Conservation (phyloP, 2,113 vertebrate genomes). For the Salvelinus fontinalis region DNA sequence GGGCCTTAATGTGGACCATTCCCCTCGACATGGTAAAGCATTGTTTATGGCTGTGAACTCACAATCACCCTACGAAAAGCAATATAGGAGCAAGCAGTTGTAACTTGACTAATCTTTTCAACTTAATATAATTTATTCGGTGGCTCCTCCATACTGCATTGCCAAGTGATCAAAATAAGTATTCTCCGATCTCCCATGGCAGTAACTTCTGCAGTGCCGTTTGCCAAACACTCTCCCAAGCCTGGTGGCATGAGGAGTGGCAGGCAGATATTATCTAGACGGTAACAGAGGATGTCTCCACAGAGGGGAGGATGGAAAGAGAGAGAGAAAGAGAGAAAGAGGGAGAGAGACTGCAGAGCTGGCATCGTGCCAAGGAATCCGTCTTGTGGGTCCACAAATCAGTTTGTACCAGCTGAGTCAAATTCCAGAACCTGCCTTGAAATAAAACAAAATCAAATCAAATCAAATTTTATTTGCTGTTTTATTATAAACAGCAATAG, state of each 20-base stretch:
- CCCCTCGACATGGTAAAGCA: neutral
- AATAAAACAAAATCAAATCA: conserved; percentile 15
- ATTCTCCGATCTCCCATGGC: conserved; percentile 1
- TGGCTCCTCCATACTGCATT: neutral
- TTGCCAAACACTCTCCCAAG: conserved; percentile 4
- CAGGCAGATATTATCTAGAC: conserved; percentile 17
- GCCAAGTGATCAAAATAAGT: conserved; percentile 17
- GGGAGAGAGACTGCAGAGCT: conserved; percentile 45
- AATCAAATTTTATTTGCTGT: no score
- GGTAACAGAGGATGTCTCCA: conserved; percentile 35
- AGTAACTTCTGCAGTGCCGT: neutral
- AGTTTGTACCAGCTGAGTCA: conserved; percentile 52
- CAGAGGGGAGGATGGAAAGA: conserved; percentile 19
- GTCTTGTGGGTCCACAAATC: conserved; percentile 62
- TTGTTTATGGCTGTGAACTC: neutral
- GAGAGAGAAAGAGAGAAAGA: conserved; percentile 26
- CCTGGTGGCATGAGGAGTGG: conserved; percentile 25
- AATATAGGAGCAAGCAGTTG: neutral
- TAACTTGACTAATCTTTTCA: conserved; percentile 2
- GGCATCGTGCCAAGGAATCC: conserved; percentile 58
- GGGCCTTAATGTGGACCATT: neutral
- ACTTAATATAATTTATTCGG: neutral
- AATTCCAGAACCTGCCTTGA: conserved; percentile 44
- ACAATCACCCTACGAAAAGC: neutral
- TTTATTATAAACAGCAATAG: conserved; percentile 18